Percentiles rank a stretch among this genome's conserved stretches.
phyloP scores from a whole-genome alignment of 2,888 invertebrate species.

The Escarpia spicata region DNA sequence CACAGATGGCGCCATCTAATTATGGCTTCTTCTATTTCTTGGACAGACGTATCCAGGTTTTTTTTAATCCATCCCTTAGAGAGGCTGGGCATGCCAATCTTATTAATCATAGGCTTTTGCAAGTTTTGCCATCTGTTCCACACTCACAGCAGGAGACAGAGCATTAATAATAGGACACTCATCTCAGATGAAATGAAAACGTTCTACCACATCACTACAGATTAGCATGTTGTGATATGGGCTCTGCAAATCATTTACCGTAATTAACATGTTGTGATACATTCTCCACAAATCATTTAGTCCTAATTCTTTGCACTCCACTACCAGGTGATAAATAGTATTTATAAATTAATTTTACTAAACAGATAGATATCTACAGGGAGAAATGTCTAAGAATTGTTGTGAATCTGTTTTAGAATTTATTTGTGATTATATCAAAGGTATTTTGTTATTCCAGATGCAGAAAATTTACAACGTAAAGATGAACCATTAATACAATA shows the following conservation, averaged over 20 bases:
- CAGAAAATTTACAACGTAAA: not conserved
- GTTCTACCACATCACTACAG: not conserved
- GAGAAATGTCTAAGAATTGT: not conserved
- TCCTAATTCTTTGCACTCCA: not conserved
- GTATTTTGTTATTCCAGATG: not conserved
- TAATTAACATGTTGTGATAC: not conserved
- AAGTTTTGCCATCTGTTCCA: not conserved
- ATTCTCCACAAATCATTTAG: not conserved
- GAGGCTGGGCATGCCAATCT: not conserved
- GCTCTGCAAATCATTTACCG: conserved; percentile 10
- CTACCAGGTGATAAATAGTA: not conserved
- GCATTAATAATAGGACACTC: conserved; percentile 4
- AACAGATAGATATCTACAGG: not conserved
- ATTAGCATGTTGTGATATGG: not conserved
- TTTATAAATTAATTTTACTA: not conserved
- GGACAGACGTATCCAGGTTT: not conserved
- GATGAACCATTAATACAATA: not conserved
- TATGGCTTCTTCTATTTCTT: not conserved
- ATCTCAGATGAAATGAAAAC: conserved; percentile 7
- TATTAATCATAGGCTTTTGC: conserved; percentile 12
- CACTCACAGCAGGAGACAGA: not conserved
- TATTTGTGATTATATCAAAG: not conserved
- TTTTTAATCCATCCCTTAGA: not conserved
- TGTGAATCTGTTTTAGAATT: not conserved
- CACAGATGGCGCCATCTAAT: conserved; percentile 2